phyloP scores from a whole-genome alignment of 2,113 vertebrate genomes.

The Motacilla alba region DNA sequence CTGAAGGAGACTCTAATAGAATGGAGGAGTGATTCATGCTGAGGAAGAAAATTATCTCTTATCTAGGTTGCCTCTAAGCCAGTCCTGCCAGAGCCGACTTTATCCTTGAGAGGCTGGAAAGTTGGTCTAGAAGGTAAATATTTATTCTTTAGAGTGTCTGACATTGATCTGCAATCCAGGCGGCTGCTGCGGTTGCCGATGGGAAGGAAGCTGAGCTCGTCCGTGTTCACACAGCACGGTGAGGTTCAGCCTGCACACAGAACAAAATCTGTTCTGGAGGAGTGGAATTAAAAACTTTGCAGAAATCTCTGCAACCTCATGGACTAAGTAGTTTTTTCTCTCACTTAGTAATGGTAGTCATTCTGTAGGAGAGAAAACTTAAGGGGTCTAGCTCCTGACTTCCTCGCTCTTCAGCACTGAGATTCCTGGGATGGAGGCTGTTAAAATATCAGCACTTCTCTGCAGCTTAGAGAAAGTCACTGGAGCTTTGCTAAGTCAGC shows the following conservation, averaged over 20 bases:
- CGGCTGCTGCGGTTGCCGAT: neutral
- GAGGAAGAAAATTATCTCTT: slow-evolving; percentile 37
- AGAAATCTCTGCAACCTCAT: neutral
- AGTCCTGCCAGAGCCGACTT: neutral
- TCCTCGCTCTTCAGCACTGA: neutral
- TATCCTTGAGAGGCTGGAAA: slow-evolving; percentile 42
- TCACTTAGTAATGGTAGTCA: neutral
- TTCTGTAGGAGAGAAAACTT: neutral
- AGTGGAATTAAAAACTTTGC: neutral
- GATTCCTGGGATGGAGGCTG: neutral
- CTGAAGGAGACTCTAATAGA: neutral
- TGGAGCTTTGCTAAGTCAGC: neutral
- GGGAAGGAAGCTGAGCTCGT: neutral
- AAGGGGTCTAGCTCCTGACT: neutral
- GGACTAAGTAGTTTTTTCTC: neutral
- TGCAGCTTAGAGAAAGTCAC: neutral
- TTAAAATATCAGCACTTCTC: neutral
- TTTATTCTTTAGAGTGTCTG: slow-evolving; percentile 29
- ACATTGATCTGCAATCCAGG: neutral
- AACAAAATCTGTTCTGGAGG: neutral
- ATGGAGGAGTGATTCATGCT: neutral
- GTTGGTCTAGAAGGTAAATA: slow-evolving; percentile 48
- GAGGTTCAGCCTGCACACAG: neutral
- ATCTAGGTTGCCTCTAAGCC: slow-evolving; percentile 30
- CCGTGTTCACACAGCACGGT: neutral